These are phyloP conservation scores for Thymallus thymallus DNA, from an alignment of 2,113 vertebrate genomes.

Conservation along the genomic window DNA sequence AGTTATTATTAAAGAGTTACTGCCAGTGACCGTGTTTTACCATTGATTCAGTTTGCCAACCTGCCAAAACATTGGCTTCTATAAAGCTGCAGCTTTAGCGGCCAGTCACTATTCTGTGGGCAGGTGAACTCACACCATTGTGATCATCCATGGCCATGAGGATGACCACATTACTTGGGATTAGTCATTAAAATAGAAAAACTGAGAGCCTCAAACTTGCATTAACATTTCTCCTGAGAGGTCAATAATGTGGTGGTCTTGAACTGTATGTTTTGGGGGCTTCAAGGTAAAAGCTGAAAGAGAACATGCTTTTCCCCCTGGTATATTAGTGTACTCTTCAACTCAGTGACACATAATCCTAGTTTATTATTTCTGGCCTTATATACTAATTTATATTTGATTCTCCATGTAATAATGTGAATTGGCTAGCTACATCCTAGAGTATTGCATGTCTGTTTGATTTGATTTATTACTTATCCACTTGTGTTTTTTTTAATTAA, in stretches of 20 bases:
- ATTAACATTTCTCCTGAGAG: background rate
- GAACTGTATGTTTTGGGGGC: conserved; percentile 3
- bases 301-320: conserved; percentile 8
- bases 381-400: conserved; percentile 13
- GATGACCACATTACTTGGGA: background rate
- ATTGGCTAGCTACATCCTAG: conserved; percentile 1
- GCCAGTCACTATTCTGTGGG: too few relatives aligned
- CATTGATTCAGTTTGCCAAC: too few relatives aligned
- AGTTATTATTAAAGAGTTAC: too few relatives aligned
- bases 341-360: conserved; percentile 13
- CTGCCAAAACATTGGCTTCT: too few relatives aligned
- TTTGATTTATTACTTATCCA: conserved; percentile 17
- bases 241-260: background rate
- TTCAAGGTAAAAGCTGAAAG: background rate
- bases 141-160: background rate
- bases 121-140: background rate
- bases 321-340: conserved; percentile 15
- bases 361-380: conserved; percentile 15
- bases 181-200: background rate
- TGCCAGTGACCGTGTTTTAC: too few relatives aligned
- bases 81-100: too few relatives aligned
- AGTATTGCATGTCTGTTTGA: conserved; percentile 25
- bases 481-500: background rate
- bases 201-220: background rate
- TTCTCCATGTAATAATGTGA: conserved; percentile 10